phyloP scores from a whole-genome alignment of 2,797 vertebrate species.

The Sebastes steindachneri region DNA sequence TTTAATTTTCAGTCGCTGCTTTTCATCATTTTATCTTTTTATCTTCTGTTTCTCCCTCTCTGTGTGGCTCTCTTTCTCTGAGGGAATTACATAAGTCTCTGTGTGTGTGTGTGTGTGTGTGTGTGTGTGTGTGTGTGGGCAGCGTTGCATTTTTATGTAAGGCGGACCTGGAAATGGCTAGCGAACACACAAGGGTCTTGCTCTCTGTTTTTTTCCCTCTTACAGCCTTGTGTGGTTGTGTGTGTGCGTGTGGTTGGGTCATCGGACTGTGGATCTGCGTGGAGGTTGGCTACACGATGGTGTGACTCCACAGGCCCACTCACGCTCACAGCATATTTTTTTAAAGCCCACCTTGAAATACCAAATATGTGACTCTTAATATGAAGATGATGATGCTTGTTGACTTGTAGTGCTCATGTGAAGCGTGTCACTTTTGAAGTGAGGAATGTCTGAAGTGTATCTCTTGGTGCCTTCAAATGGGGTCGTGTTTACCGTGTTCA shows the following conservation, averaged over 20 bases:
- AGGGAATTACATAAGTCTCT: conserved; percentile 76
- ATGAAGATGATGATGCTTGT: not conserved
- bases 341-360: conserved; percentile 7
- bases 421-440: not conserved
- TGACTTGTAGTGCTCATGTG: not conserved
- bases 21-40: conserved; percentile 34
- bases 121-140: conserved; percentile 48
- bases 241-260: not conserved
- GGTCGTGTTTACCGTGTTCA: too few relatives aligned
- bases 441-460: not conserved
- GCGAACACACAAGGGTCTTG: conserved; percentile 59
- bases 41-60: conserved; percentile 47
- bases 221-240: conserved; percentile 27
- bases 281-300: conserved; percentile 34
- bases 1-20: conserved; percentile 34
- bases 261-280: conserved; percentile 37
- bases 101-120: conserved; percentile 47
- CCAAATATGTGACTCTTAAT: not conserved
- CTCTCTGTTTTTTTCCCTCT: conserved; percentile 38
- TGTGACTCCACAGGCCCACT: conserved; percentile 32
- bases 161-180: conserved; percentile 72
- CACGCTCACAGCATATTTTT: not conserved
- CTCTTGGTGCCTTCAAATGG: not conserved
- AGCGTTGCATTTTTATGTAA: conserved; percentile 77
- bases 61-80: conserved; percentile 51